Evolutionary conservation across 2,797 vertebrate genomes (phyloP), one percentile per base, ranked within the genome.

Genomic region (Pangasius mekongensis): DNA sequence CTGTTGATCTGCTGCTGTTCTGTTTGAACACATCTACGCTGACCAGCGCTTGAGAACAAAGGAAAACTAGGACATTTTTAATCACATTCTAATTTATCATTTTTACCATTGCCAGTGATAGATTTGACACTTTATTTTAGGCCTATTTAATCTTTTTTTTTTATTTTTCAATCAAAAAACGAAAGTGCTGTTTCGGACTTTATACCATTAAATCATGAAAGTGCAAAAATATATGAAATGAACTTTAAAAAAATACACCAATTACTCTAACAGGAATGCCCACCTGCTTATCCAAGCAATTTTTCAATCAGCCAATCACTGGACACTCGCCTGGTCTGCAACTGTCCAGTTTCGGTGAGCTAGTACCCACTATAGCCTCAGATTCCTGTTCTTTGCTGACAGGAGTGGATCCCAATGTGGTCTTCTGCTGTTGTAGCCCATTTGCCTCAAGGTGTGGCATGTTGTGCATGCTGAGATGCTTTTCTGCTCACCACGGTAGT

Each of bases 401-500:
- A 10, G 3, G n/a, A 84, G 18, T 67, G 27, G 39, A 83, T 27
- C 9, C 39, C 58, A 30, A 20, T 62, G 58, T n/a, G 22, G 33
- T n/a, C 58, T 83, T 83, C 39, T 47, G 39, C 33, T 43, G 10
- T 43, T 62, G 82, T 66, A 43, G 10, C 47, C 54, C 80, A 64
- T 16, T 13, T 0, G 2, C 22, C 36, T 64, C 24, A 47, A 64
- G 14, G 10, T 60, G 7, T 60, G 54, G 56, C 10, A 11, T 64
- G 3, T 83, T 80, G 30, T 36, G 54, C 30, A 80, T 24, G 52
- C 7, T 14, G 22, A 60, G 56, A 33, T 62, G 56, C 49, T 78
- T 60, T 39, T 62, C 80, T 82, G 80, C 82, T 52, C 47, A 84
- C 47, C 83, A 69, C 1, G 11, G 62, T 49, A 83, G 13, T 49